These are phyloP conservation scores for Oligia strigilis DNA, from an alignment of 2,888 invertebrate genomes.

Conservation along the genomic window DNA sequence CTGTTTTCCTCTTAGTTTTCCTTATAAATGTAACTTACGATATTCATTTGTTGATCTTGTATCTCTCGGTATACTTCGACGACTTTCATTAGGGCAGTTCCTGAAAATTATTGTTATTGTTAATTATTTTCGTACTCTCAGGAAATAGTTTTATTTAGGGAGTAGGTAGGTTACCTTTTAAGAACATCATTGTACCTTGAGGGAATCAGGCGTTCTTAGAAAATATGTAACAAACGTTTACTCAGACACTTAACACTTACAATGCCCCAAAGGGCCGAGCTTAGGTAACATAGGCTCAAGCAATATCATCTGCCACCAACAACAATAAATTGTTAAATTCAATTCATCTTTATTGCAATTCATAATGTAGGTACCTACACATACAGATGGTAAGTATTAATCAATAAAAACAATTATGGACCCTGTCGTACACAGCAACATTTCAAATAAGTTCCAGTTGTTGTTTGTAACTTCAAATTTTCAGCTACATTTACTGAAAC, in stretches of 20 bases:
- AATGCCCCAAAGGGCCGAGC: too few relatives aligned
- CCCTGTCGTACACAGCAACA: background rate
- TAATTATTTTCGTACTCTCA: constrained; percentile 17
- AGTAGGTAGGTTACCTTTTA: too few relatives aligned
- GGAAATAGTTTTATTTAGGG: background rate
- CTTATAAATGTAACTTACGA: constrained; percentile 92
- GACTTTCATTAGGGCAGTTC: constrained; percentile 97
- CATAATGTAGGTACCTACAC: background rate
- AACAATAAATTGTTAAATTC: background rate
- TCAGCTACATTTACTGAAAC: background rate
- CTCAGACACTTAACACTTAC: background rate
- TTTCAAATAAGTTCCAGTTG: background rate
- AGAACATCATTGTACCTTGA: background rate
- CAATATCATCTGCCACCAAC: background rate
- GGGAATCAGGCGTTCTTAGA: background rate
- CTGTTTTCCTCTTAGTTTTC: constrained; percentile 46
- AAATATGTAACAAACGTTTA: background rate
- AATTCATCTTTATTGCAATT: constrained; percentile 1
- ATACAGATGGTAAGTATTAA: background rate
- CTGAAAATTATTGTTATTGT: constrained; percentile 87
- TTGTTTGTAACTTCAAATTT: background rate
- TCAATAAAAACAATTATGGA: background rate
- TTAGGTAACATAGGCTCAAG: too few relatives aligned
- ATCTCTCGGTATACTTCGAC: constrained; percentile 98
- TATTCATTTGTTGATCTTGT: constrained; percentile 98